Conservation (phyloP, 2,888 invertebrate genomes). For the Cephus nigrinus region DNA sequence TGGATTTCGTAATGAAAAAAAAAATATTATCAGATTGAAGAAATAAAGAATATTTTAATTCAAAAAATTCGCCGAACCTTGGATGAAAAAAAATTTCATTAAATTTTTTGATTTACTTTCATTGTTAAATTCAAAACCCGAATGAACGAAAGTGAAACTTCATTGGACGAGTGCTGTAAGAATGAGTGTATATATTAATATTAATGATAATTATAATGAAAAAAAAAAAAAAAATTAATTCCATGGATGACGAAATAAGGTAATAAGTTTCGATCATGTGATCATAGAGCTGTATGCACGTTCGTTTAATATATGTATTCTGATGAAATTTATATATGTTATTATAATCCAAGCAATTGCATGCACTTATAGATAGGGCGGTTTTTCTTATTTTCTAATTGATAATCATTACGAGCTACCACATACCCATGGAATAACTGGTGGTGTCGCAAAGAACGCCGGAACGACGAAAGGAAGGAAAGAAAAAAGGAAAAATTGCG, state of each 20-base stretch:
- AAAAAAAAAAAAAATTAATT: neutral
- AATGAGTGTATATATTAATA: neutral
- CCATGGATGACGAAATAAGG: neutral
- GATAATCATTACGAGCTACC: neutral
- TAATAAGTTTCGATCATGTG: neutral
- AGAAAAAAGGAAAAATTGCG: slow-evolving; percentile 31
- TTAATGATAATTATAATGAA: neutral
- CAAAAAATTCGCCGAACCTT: neutral
- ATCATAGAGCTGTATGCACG: neutral
- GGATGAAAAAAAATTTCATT: no score
- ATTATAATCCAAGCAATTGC: neutral
- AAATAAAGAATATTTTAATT: neutral
- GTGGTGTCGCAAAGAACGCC: neutral
- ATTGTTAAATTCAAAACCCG: no score
- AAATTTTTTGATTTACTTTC: no score
- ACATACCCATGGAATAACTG: neutral
- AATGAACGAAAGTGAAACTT: neutral
- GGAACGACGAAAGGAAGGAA: neutral
- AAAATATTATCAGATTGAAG: no score
- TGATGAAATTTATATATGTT: neutral
- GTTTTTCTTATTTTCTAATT: neutral
- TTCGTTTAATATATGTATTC: neutral
- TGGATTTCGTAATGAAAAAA: neutral
- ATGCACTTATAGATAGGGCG: neutral
- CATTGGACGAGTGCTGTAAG: neutral